Conservation (phyloP, 1,140 invertebrate genomes). For the Magallana ariakensis region DNA sequence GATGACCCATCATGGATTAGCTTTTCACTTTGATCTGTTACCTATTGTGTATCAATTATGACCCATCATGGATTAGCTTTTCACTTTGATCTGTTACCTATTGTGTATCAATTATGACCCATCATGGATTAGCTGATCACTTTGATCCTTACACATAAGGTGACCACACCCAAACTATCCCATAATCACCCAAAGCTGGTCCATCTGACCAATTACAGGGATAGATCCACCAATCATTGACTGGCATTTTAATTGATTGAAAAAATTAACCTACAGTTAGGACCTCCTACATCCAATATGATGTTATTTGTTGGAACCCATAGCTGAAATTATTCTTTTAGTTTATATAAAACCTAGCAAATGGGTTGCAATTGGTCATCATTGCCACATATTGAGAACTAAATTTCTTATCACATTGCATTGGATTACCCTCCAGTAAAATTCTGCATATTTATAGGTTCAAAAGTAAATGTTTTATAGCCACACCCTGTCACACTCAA, state of each 20-base stretch:
- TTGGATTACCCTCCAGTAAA: background rate
- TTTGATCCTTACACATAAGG: background rate
- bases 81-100: conserved; percentile 6
- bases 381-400: background rate
- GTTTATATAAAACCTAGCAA: background rate
- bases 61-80: background rate
- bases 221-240: background rate
- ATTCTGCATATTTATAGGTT: background rate
- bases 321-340: background rate
- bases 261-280: background rate
- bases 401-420: background rate
- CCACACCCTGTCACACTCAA: too few species aligned
- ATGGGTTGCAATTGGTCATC: too few species aligned
- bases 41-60: background rate
- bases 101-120: conserved; percentile 15
- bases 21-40: background rate
- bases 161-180: background rate
- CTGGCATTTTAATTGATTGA: background rate
- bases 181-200: background rate
- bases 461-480: too few species aligned
- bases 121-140: background rate
- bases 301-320: background rate
- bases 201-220: background rate
- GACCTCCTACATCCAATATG: background rate
- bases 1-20: background rate